Evolutionary conservation across 2,888 invertebrate species (phyloP).

Genomic region (Drosophila nigricruria): DNA sequence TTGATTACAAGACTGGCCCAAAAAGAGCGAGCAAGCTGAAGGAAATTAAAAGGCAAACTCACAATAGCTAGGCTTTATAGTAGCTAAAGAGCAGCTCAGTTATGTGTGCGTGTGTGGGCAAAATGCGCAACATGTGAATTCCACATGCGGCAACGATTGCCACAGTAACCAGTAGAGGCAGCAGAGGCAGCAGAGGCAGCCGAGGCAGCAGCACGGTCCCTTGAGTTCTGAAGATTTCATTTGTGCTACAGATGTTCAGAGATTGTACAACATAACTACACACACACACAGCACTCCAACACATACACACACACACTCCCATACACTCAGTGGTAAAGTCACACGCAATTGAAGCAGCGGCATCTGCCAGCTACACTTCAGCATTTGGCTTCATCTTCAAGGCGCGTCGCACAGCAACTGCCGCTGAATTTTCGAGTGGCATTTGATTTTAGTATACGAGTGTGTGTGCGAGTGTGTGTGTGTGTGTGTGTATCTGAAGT

Average conservation of each 20-base stretch:
- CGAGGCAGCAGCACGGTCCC: constrained; percentile 57
- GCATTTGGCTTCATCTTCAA: constrained; percentile 48
- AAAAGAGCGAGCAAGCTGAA: constrained; percentile 34
- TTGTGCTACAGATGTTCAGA: constrained; percentile 78
- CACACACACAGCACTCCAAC: constrained; percentile 20
- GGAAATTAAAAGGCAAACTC: constrained; percentile 41
- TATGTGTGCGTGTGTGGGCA: constrained; percentile 62
- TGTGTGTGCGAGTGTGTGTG: constrained; percentile 26
- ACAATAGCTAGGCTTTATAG: constrained; percentile 68
- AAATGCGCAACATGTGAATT: constrained; percentile 81
- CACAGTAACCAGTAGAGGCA: constrained; percentile 56
- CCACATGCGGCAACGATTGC: constrained; percentile 72
- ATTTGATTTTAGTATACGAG: constrained; percentile 74
- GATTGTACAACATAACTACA: constrained; percentile 77
- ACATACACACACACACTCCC: constrained; percentile 23
- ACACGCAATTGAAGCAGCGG: constrained; percentile 80
- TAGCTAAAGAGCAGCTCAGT: constrained; percentile 23
- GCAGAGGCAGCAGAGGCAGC: constrained; percentile 22
- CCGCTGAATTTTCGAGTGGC: constrained; percentile 75
- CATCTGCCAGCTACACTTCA: constrained; percentile 70
- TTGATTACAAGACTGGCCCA: constrained; percentile 75
- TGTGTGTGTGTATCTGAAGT: constrained; percentile 31
- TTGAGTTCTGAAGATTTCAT: constrained; percentile 76
- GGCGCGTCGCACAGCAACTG: constrained; percentile 64
- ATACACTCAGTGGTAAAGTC: constrained; percentile 55